These are phyloP conservation scores for Anticlea derivata DNA, from an alignment of 2,888 invertebrate species.

Conservation along the genomic window DNA sequence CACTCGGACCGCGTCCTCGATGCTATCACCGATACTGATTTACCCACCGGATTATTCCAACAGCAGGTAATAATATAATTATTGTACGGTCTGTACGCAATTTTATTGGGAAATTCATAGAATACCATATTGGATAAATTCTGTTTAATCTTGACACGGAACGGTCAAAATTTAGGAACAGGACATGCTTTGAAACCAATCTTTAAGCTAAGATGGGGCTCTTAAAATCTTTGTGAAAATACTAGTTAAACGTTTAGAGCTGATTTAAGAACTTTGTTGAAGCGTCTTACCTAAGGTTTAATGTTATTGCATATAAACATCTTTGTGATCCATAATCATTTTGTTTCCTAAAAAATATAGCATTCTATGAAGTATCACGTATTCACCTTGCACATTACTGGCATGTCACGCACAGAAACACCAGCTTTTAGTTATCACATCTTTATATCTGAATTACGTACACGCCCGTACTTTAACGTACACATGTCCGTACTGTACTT, in stretches of 20 bases:
- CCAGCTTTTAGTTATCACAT: conserved; percentile 31
- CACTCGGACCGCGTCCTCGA: conserved; percentile 81
- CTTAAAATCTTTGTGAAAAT: too few relatives aligned
- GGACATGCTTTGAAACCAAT: too few relatives aligned
- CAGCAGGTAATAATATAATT: conserved; percentile 68
- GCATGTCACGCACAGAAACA: conserved; percentile 33
- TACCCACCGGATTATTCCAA: conserved; percentile 80
- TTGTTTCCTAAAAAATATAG: conserved; percentile 44
- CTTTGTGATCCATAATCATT: neutral
- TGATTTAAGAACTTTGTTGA: too few relatives aligned
- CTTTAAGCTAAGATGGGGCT: too few relatives aligned
- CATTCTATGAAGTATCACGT: conserved; percentile 56
- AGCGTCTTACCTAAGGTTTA: too few relatives aligned
- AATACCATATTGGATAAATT: conserved; percentile 28
- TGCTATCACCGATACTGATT: conserved; percentile 83
- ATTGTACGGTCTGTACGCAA: conserved; percentile 36
- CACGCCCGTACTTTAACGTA: conserved; percentile 15
- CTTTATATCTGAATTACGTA: conserved; percentile 9
- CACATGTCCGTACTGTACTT: conserved; percentile 17
- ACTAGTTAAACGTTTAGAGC: too few relatives aligned
- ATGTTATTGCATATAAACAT: neutral
- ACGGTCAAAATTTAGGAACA: too few relatives aligned
- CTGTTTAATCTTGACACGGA: neutral
- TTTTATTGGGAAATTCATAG: conserved; percentile 36
- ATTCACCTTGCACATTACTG: conserved; percentile 36